Conservation (phyloP, 2,797 vertebrate species). For the Heterohyrax brucei region DNA sequence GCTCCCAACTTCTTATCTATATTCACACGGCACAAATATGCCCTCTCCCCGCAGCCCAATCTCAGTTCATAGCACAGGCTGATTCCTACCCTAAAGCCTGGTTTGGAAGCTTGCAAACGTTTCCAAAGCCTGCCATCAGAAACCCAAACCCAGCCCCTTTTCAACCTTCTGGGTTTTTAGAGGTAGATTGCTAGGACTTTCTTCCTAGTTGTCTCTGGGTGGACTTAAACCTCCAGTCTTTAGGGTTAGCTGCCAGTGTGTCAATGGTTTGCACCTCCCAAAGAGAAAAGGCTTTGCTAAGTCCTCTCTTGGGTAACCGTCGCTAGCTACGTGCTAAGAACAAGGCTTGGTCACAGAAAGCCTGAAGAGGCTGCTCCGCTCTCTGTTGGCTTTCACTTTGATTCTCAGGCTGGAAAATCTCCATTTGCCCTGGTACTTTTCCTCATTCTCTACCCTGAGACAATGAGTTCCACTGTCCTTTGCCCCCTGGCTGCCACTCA, state of each 20-base stretch:
- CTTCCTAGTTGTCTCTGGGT: neutral
- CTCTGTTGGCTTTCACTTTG: neutral
- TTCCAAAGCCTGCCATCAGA: neutral
- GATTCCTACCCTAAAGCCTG: neutral
- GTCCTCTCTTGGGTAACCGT: neutral
- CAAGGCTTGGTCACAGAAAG: neutral
- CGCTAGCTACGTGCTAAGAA: accelerated
- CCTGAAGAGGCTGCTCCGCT: accelerated
- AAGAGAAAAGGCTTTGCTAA: neutral
- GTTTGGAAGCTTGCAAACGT: neutral
- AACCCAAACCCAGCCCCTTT: neutral
- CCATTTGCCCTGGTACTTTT: neutral
- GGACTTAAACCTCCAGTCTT: no score
- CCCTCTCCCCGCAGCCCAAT: neutral
- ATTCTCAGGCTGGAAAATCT: neutral
- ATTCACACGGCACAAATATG: neutral
- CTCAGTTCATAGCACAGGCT: neutral
- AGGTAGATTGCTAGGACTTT: neutral
- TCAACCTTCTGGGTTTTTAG: neutral
- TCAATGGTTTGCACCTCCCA: neutral
- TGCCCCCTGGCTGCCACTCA: neutral
- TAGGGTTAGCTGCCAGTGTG: neutral
- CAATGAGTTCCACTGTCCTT: no score
- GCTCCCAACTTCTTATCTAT: slow-evolving; percentile 62
- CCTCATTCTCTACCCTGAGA: neutral